A percentile compares a stretch with the other conserved stretches of the same genome.
Conservation (phyloP, 2,113 vertebrate genomes). For the Nansenia antarctica region DNA sequence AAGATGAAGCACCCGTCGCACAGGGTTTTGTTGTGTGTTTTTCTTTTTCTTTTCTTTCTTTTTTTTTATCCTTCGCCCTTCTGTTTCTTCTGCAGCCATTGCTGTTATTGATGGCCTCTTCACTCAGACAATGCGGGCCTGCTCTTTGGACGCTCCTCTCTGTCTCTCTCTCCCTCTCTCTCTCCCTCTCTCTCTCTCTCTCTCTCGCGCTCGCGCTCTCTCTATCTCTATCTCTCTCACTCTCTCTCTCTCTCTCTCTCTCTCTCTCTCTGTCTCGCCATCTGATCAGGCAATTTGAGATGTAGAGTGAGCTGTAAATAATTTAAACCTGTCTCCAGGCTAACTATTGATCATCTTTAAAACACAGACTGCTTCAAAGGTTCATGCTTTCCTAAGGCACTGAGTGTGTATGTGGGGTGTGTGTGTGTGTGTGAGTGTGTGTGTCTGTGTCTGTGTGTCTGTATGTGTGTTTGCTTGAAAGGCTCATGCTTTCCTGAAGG, state of each 20-base stretch:
- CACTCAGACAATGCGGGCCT: conserved; percentile 59
- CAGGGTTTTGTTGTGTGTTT: conserved; percentile 50
- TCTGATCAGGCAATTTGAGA: conserved; percentile 30
- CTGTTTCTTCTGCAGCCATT: too few species aligned
- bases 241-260: conserved; percentile 6
- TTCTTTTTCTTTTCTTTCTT: conserved; percentile 40
- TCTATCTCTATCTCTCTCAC: conserved; percentile 11
- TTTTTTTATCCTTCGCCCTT: conserved; percentile 51
- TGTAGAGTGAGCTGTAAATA: conserved; percentile 63
- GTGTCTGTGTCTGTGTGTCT: background rate
- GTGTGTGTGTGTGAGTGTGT: conserved; percentile 7
- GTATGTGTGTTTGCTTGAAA: conserved; percentile 20
- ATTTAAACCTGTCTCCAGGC: conserved; percentile 66
- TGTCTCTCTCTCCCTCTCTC: conserved; percentile 33
- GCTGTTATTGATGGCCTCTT: conserved; percentile 70
- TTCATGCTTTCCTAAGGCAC: conserved; percentile 44
- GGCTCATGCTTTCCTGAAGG: conserved; percentile 45
- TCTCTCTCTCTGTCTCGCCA: conserved; percentile 16
- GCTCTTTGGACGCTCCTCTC: conserved; percentile 20
- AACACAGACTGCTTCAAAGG: conserved; percentile 41
- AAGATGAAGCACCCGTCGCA: conserved; percentile 61
- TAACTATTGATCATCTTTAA: conserved; percentile 66
- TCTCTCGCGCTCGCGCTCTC: conserved; percentile 16
- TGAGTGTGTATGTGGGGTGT: conserved; percentile 46
- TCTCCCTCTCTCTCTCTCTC: conserved; percentile 16